Evolutionary conservation across 2,797 vertebrate species (phyloP).

Genomic region (Ptychobarbus kaznakovi): DNA sequence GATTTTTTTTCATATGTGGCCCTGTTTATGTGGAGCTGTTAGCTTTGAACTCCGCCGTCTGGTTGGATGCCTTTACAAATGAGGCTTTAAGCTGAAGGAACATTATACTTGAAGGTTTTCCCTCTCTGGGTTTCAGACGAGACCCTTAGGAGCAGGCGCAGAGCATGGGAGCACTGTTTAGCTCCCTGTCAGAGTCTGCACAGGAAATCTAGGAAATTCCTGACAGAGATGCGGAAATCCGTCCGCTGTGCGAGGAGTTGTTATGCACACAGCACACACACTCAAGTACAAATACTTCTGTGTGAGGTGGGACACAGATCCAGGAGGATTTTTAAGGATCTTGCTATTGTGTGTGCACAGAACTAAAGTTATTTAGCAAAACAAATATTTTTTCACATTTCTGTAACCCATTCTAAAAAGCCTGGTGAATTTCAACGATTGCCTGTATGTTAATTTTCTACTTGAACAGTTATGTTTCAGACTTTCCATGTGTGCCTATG

Average conservation of each 20-base stretch:
- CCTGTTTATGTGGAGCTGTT: constrained; percentile 35
- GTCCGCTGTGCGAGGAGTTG: constrained; percentile 54
- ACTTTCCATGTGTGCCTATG: constrained; percentile 9
- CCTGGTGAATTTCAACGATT: neutral
- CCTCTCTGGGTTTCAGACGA: neutral
- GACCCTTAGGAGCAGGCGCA: constrained; percentile 21
- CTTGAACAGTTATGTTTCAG: neutral
- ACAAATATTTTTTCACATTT: neutral
- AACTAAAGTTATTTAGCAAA: neutral
- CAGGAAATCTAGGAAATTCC: constrained; percentile 65
- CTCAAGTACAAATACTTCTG: constrained; percentile 8
- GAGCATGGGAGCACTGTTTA: constrained; percentile 42
- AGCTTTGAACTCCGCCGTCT: constrained; percentile 31
- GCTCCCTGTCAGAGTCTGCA: constrained; percentile 40
- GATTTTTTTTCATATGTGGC: constrained; percentile 50
- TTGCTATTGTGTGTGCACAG: constrained; percentile 8
- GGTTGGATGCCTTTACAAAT: constrained; percentile 44
- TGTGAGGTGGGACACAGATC: constrained; percentile 13
- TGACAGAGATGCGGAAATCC: constrained; percentile 59
- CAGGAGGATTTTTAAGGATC: constrained; percentile 4
- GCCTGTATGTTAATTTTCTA: neutral
- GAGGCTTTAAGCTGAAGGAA: constrained; percentile 45
- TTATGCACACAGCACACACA: constrained; percentile 25
- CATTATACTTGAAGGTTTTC: constrained; percentile 39
- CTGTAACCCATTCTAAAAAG: neutral